Evolutionary conservation across 1,140 invertebrate genomes (phyloP).

Genomic region (Drosophila malerkotliana): DNA sequence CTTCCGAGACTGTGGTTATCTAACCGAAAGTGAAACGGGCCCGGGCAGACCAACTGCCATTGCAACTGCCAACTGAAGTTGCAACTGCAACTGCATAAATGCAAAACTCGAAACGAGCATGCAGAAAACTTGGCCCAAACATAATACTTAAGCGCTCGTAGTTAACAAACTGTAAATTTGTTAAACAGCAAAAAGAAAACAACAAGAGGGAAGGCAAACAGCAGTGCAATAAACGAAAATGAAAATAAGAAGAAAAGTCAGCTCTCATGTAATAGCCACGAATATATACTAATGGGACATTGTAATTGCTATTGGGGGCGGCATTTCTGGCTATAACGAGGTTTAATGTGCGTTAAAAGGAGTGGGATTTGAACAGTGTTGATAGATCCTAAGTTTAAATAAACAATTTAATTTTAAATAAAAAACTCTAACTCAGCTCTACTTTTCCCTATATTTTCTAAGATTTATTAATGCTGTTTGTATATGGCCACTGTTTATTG

Average conservation of each 20-base stretch:
- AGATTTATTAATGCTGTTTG: constrained; percentile 22
- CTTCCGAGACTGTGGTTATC: constrained; percentile 52
- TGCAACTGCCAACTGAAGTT: constrained; percentile 36
- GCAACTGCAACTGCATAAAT: constrained; percentile 52
- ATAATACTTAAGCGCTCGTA: constrained; percentile 61
- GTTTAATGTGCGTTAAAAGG: constrained; percentile 4
- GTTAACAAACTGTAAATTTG: constrained; percentile 79
- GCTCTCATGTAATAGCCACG: constrained; percentile 62
- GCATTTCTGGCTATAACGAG: neutral
- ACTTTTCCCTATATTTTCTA: neutral
- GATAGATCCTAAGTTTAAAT: neutral
- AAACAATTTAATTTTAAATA: neutral
- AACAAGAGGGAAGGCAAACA: constrained; percentile 46
- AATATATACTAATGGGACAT: constrained; percentile 45
- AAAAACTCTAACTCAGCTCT: neutral
- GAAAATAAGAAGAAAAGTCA: constrained; percentile 44
- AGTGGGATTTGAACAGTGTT: neutral
- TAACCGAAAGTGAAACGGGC: constrained; percentile 75
- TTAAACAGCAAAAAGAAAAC: constrained; percentile 60
- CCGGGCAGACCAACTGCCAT: constrained; percentile 37
- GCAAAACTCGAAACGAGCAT: constrained; percentile 55
- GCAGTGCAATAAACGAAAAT: constrained; percentile 47
- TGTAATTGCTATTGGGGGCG: constrained; percentile 37
- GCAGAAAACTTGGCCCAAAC: constrained; percentile 59
- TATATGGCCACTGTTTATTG: constrained; percentile 45